phyloP scores from a whole-genome alignment of 2,888 invertebrate species.

The Metopia argyrocephala region DNA sequence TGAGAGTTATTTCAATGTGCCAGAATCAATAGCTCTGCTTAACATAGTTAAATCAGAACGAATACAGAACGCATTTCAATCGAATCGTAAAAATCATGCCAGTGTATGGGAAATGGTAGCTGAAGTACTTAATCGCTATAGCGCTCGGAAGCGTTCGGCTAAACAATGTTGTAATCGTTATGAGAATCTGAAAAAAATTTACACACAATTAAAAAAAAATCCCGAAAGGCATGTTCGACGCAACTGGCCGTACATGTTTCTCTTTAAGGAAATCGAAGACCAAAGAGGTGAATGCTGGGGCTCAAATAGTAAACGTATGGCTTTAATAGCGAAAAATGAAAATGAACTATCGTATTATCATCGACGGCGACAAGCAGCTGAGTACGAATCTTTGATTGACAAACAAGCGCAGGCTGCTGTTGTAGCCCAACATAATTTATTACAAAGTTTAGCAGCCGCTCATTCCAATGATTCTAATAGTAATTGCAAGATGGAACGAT shows the following conservation, averaged over 20 bases:
- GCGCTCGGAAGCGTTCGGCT: slow-evolving; percentile 76
- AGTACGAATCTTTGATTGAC: slow-evolving; percentile 73
- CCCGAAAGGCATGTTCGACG: slow-evolving; percentile 77
- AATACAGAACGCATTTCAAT: slow-evolving; percentile 78
- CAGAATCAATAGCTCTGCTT: slow-evolving; percentile 77
- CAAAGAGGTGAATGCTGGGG: slow-evolving; percentile 78
- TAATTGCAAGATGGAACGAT: slow-evolving; percentile 74
- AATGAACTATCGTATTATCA: slow-evolving; percentile 78
- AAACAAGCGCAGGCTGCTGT: slow-evolving; percentile 70
- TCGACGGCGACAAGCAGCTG: slow-evolving; percentile 74
- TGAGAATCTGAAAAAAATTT: slow-evolving; percentile 78
- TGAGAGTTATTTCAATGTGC: slow-evolving; percentile 78
- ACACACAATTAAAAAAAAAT: slow-evolving; percentile 77
- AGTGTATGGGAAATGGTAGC: slow-evolving; percentile 79
- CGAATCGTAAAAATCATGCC: slow-evolving; percentile 78
- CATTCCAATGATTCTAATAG: slow-evolving; percentile 74
- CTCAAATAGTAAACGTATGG: slow-evolving; percentile 75
- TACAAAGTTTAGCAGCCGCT: slow-evolving; percentile 70
- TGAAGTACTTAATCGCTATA: slow-evolving; percentile 76
- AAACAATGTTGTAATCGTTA: slow-evolving; percentile 78
- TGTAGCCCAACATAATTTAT: slow-evolving; percentile 66
- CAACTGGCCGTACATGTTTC: slow-evolving; percentile 78
- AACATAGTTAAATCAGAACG: slow-evolving; percentile 78
- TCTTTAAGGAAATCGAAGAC: slow-evolving; percentile 78
- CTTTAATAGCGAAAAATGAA: slow-evolving; percentile 75